Percentiles rank a stretch among this genome's conserved stretches.
Evolutionary conservation across 2,113 vertebrate genomes (phyloP).

Genomic region (Anthoscopus minutus): DNA sequence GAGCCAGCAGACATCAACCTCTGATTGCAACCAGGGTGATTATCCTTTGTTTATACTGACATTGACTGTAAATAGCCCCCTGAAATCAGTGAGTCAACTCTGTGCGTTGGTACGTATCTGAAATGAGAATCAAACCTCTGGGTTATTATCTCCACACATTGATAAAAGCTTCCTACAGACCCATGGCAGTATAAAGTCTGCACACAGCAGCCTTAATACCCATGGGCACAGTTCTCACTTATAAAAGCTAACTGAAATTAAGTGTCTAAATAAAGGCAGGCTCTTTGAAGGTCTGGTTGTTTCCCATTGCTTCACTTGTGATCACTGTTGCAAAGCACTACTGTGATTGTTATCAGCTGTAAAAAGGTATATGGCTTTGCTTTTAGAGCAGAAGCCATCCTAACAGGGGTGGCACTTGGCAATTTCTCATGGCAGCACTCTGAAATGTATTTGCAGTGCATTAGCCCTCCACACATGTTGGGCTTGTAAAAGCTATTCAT

Average conservation of each 20-base stretch:
- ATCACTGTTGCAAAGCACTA: not conserved
- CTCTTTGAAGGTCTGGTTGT: not conserved
- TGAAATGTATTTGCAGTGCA: not conserved
- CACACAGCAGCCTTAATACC: not conserved
- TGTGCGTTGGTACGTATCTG: not conserved
- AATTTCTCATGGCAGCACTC: not conserved
- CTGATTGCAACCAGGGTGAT: not conserved
- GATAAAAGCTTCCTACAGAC: not conserved
- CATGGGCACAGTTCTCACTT: not conserved
- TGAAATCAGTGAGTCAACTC: not conserved
- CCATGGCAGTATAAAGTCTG: not conserved
- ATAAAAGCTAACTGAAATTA: not conserved
- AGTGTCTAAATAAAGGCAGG: not conserved
- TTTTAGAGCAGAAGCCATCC: not conserved
- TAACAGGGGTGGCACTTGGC: not conserved
- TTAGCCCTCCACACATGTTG: not conserved
- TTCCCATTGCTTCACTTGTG: not conserved
- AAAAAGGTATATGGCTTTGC: not conserved
- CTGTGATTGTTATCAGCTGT: not conserved
- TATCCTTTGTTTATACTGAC: not conserved
- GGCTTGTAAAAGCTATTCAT: not conserved
- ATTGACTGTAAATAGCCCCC: not conserved
- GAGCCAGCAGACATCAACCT: not conserved
- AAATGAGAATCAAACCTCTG: not conserved
- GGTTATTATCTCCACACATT: not conserved